phyloP scores from a whole-genome alignment of 2,797 vertebrate species.

The Clarias platycephalus region DNA sequence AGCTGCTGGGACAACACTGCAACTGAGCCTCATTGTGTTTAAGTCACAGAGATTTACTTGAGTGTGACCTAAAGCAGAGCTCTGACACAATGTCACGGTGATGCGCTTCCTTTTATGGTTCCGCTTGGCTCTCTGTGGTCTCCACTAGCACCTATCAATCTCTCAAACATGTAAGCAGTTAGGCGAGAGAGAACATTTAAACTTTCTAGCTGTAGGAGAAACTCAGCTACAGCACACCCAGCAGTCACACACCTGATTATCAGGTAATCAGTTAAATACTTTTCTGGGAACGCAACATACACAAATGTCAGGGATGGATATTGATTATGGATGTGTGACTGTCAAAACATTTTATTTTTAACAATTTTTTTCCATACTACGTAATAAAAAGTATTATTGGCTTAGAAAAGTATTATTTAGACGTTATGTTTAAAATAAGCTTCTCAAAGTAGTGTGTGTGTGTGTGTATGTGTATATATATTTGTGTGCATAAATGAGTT shows the following conservation, averaged over 20 bases:
- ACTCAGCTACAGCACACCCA: neutral
- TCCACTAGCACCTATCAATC: conserved; percentile 25
- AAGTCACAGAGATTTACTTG: neutral
- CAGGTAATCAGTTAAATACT: conserved; percentile 65
- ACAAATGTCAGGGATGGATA: conserved; percentile 44
- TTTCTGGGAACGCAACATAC: conserved; percentile 49
- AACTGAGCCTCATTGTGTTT: neutral
- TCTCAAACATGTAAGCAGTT: conserved; percentile 14
- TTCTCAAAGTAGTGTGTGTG: neutral
- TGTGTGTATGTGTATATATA: neutral
- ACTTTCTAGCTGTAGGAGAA: neutral
- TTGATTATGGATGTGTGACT: neutral
- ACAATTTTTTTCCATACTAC: neutral
- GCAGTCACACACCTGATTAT: conserved; percentile 59
- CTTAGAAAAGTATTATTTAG: too few relatives aligned
- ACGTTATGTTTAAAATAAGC: neutral
- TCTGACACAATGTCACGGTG: neutral
- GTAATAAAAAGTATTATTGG: neutral
- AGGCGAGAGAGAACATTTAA: conserved; percentile 44
- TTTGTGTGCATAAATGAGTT: neutral
- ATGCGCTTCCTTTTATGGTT: conserved; percentile 31
- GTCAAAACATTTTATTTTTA: neutral
- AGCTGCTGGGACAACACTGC: neutral
- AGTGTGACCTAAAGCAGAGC: conserved; percentile 13
- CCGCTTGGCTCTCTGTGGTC: conserved; percentile 1